A percentile compares a stretch with the other conserved stretches of the same genome.
phyloP scores from a whole-genome alignment of 2,888 invertebrate genomes.

The Pimpla rufipes region DNA sequence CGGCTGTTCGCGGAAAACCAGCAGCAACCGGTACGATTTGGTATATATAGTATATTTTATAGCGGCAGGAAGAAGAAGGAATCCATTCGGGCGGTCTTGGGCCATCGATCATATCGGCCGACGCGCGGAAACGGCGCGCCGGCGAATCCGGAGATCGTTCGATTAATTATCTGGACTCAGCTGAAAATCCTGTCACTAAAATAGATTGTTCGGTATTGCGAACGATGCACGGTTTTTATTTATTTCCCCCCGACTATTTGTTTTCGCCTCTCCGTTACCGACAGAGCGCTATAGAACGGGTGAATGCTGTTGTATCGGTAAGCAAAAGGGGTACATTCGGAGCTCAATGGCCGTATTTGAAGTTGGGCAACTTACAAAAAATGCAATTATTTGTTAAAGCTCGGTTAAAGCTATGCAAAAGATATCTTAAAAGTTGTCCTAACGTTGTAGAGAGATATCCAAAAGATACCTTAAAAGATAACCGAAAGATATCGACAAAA shows the following conservation, averaged over 20 bases:
- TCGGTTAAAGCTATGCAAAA: too few species aligned
- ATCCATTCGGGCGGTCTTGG: constrained; percentile 70
- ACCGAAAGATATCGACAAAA: too few species aligned
- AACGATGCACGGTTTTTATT: constrained; percentile 32
- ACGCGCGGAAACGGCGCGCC: constrained; percentile 68
- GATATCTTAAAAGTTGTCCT: too few species aligned
- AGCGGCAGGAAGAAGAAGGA: constrained; percentile 62
- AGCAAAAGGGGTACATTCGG: too few species aligned
- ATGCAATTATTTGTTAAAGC: too few species aligned
- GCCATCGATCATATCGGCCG: constrained; percentile 74
- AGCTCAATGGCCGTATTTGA: too few species aligned
- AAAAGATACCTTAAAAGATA: too few species aligned
- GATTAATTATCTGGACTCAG: constrained; percentile 69
- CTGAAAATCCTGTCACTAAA: constrained; percentile 36
- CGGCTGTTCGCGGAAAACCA: constrained; percentile 50
- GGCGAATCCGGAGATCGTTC: constrained; percentile 65
- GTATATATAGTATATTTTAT: constrained; percentile 42
- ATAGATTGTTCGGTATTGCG: constrained; percentile 57
- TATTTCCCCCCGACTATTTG: constrained; percentile 25
- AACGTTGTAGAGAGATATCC: too few species aligned
- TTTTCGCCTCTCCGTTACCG: constrained; percentile 4
- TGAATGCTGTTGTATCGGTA: neutral
- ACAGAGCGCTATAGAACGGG: neutral
- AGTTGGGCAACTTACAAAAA: too few species aligned
- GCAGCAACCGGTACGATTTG: constrained; percentile 43